phyloP scores from a whole-genome alignment of 2,113 vertebrate species.

The Regulus satrapa region DNA sequence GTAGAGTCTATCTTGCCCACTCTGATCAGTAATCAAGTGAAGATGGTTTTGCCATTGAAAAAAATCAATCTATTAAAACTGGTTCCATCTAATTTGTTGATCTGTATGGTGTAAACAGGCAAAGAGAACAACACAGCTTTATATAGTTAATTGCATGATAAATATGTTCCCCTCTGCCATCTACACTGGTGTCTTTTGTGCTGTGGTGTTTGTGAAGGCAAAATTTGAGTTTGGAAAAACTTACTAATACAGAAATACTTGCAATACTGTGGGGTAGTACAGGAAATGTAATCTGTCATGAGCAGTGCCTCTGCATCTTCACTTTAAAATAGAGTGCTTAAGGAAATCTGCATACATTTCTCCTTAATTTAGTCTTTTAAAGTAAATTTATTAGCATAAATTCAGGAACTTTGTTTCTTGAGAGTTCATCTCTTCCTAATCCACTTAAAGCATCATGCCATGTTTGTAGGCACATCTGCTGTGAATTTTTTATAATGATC shows the following conservation, averaged over 20 bases:
- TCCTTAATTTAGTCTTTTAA: not conserved
- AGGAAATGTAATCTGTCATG: not conserved
- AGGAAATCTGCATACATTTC: not conserved
- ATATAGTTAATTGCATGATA: not conserved
- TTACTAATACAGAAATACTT: not conserved
- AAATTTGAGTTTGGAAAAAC: not conserved
- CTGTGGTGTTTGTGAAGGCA: not conserved
- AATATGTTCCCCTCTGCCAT: not conserved
- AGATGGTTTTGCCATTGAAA: not conserved
- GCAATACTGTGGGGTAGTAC: not conserved
- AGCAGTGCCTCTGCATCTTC: not conserved
- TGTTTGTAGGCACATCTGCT: constrained; percentile 2
- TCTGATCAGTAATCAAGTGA: not conserved
- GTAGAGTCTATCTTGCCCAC: not conserved
- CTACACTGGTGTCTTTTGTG: not conserved
- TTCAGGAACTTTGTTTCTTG: constrained; percentile 10
- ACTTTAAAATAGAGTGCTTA: not conserved
- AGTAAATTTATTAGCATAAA: constrained; percentile 4
- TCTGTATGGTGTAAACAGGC: not conserved
- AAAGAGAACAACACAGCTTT: not conserved
- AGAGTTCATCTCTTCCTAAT: constrained; percentile 34
- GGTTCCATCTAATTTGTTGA: not conserved
- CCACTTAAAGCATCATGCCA: not conserved
- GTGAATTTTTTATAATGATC: not conserved
- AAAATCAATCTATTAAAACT: not conserved